Percentiles rank a stretch among this genome's conserved stretches.
Conservation (phyloP, 2,797 vertebrate species). For the Lerista edwardsae region DNA sequence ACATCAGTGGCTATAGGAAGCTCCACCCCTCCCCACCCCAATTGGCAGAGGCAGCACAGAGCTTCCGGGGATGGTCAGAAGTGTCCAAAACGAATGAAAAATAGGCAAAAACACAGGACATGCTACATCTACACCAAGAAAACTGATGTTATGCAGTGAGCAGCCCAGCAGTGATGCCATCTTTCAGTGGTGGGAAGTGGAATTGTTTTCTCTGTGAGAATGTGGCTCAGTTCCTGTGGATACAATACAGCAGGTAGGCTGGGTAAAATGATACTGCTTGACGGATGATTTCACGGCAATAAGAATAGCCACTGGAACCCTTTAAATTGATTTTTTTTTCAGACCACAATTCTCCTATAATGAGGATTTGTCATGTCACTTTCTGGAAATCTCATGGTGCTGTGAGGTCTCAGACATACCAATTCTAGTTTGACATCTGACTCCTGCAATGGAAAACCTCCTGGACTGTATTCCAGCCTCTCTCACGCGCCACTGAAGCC, state of each 20-base stretch:
- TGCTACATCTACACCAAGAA: not conserved
- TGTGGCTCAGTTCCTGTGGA: not conserved
- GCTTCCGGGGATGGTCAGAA: too few relatives aligned
- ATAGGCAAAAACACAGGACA: too few relatives aligned
- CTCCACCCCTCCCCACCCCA: too few relatives aligned
- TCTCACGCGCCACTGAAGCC: too few relatives aligned
- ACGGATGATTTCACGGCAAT: not conserved
- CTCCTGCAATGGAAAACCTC: not conserved
- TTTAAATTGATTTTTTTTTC: not conserved
- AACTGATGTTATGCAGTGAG: not conserved
- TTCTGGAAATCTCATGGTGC: slow-evolving; percentile 12
- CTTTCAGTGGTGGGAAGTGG: not conserved
- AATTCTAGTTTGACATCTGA: not conserved
- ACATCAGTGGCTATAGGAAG: too few relatives aligned
- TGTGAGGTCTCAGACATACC: not conserved
- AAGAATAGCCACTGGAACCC: not conserved
- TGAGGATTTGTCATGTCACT: slow-evolving; percentile 11
- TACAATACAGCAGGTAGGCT: not conserved
- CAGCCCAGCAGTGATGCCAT: not conserved
- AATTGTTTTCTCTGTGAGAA: not conserved
- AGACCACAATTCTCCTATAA: not conserved
- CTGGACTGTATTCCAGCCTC: not conserved
- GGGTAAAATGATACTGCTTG: not conserved
- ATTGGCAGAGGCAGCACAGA: too few relatives aligned
- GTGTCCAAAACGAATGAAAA: too few relatives aligned